Percentiles rank a stretch among this genome's conserved stretches.
phyloP scores from a whole-genome alignment of 2,113 vertebrate genomes.

The Notothenia rossii region DNA sequence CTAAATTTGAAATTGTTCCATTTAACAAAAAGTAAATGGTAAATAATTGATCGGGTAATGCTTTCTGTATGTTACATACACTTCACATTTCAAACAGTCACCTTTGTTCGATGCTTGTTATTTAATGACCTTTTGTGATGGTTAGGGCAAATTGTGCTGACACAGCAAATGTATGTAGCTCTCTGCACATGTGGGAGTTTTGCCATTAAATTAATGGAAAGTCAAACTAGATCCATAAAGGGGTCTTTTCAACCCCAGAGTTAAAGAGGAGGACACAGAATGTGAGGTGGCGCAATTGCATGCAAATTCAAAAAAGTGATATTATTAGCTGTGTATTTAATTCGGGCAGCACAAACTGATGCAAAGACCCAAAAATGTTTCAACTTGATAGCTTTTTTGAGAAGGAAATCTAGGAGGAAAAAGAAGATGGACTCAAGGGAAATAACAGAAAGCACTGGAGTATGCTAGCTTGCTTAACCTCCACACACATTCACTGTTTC shows the following conservation, averaged over 20 bases:
- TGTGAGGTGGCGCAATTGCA: background rate
- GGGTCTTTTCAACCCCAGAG: background rate
- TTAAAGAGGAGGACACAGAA: background rate
- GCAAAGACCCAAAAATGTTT: background rate
- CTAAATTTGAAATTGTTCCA: background rate
- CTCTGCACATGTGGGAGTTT: background rate
- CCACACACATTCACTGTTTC: too few relatives aligned
- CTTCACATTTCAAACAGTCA: too few relatives aligned
- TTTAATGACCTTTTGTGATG: background rate
- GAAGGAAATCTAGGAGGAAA: background rate
- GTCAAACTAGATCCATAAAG: background rate
- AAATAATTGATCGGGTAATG: background rate
- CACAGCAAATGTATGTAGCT: background rate
- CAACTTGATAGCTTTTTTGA: background rate
- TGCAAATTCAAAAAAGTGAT: background rate
- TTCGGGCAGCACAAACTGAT: too few relatives aligned
- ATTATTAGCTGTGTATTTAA: background rate
- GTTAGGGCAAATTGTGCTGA: background rate
- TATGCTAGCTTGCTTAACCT: background rate
- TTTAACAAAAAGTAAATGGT: background rate
- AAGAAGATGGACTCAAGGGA: background rate
- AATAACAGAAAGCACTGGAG: background rate
- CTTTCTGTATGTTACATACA: background rate
- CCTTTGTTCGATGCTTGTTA: background rate
- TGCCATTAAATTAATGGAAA: constrained; percentile 4